phyloP scores from a whole-genome alignment of 1,140 invertebrate genomes.

The Eumaeus atala region DNA sequence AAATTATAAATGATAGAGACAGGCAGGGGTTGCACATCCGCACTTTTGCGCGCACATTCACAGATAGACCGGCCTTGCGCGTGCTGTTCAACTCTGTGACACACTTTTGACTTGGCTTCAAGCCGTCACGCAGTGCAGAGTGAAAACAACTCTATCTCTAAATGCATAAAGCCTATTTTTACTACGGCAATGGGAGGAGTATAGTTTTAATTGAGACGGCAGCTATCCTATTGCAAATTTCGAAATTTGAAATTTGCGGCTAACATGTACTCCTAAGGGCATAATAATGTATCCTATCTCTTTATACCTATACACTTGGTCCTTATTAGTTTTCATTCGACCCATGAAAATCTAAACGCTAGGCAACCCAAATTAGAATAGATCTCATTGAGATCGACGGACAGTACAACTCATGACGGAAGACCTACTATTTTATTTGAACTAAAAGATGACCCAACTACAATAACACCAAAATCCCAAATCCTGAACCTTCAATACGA shows the following conservation, averaged over 20 bases:
- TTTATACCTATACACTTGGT: too few relatives aligned
- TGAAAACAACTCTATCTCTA: conserved; percentile 36
- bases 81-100: conserved; percentile 67
- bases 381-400: too few relatives aligned
- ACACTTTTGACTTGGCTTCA: conserved; percentile 68
- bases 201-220: conserved; percentile 66
- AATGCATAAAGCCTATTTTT: conserved; percentile 34
- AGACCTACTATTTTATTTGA: too few relatives aligned
- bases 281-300: neutral
- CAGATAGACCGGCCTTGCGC: conserved; percentile 66
- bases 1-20: conserved; percentile 42
- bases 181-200: conserved; percentile 21
- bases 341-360: too few relatives aligned
- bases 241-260: conserved; percentile 59
- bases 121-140: conserved; percentile 39
- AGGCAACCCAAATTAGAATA: too few relatives aligned
- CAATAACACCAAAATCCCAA: too few relatives aligned
- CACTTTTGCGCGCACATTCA: conserved; percentile 56
- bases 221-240: conserved; percentile 63
- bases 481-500: too few relatives aligned
- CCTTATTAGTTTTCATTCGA: too few relatives aligned
- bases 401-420: too few relatives aligned
- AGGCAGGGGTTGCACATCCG: conserved; percentile 55
- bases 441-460: too few relatives aligned
- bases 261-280: conserved; percentile 7